Evolutionary conservation across 2,888 invertebrate species (phyloP), one percentile per base, ranked within the genome.

Genomic region (Nemotelus pantherinus): DNA sequence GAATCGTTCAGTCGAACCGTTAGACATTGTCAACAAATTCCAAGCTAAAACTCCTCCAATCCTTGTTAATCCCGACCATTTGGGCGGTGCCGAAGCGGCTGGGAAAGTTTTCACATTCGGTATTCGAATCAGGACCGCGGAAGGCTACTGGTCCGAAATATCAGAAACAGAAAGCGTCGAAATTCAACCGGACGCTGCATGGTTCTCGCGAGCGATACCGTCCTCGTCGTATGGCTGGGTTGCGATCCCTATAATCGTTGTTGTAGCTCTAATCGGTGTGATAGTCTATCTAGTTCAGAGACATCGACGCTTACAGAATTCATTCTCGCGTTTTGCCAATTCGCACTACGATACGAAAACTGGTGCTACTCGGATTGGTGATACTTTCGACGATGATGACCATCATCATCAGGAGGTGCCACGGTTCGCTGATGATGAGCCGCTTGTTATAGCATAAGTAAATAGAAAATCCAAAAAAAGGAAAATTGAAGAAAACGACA

Each of bases 351-450:
- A 95, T 88, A 93, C 93, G 75, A 90, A 95, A 81, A 92, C 95
- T 71, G 96, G 95, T 68, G 94, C 95, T 82, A 95, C 96, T 60
- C 95, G 95, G 75, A 94, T 96, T 85, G 91, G 92, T 55, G 91
- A 92, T 55, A 92, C 92, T 81, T 92, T 92, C 82, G 92, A 91
- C 79, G 89, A 93, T 80, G 93, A 94, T 91, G 84, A 77, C 90
- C 95, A 95, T 83, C 95, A 95, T 81, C 92, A 93, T 83, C 96
- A 96, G 55, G 93, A 95, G 81, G 95, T 96, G 84, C 92, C 93
- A 85, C 95, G 81, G 76, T 97, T 97, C 87, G 94, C 96, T 0
- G 97, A 97, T 86, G 97, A 97, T 87, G 97, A 97, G 88, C 97
- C 96, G 77, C 89, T 97, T 82, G 96, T 97, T 82, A 94, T 96